Percentiles rank a stretch among this genome's conserved stretches.
These are phyloP conservation scores for Zaprionus lineosus DNA, from an alignment of 2,888 invertebrate genomes.

Conservation along the genomic window DNA sequence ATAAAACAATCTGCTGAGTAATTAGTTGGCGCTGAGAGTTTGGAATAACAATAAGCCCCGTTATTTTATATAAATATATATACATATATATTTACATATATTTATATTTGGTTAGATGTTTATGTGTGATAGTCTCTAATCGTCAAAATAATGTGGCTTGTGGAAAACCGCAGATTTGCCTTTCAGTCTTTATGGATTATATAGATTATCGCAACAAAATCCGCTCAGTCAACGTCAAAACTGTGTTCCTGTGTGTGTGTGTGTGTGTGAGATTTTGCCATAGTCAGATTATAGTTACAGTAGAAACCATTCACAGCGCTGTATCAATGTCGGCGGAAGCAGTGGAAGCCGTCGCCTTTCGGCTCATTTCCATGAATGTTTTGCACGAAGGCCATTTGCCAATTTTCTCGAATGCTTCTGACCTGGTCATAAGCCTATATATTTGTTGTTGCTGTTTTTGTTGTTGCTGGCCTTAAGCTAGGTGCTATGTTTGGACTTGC, in stretches of 20 bases:
- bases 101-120: background rate
- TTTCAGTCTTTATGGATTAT: constrained; percentile 5
- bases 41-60: constrained; percentile 15
- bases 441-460: constrained; percentile 9
- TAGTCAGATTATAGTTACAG: constrained; percentile 28
- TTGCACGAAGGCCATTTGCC: constrained; percentile 64
- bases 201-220: constrained; percentile 15
- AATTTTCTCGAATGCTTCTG: constrained; percentile 36
- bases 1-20: constrained; percentile 25
- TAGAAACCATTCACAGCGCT: background rate
- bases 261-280: constrained; percentile 18
- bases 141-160: background rate
- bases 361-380: constrained; percentile 19
- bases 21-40: constrained; percentile 21
- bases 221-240: constrained; percentile 38
- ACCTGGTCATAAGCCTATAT: constrained; percentile 1
- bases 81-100: background rate
- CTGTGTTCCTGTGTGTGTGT: constrained; percentile 8
- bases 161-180: constrained; percentile 6
- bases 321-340: constrained; percentile 30
- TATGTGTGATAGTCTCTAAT: background rate
- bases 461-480: constrained; percentile 36
- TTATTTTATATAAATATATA: constrained; percentile 8
- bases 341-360: constrained; percentile 22
- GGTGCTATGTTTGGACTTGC: constrained; percentile 28